Base-by-base conservation (phyloP, 1,140 invertebrate genomes). In the Sesamia nonagrioides region DNA sequence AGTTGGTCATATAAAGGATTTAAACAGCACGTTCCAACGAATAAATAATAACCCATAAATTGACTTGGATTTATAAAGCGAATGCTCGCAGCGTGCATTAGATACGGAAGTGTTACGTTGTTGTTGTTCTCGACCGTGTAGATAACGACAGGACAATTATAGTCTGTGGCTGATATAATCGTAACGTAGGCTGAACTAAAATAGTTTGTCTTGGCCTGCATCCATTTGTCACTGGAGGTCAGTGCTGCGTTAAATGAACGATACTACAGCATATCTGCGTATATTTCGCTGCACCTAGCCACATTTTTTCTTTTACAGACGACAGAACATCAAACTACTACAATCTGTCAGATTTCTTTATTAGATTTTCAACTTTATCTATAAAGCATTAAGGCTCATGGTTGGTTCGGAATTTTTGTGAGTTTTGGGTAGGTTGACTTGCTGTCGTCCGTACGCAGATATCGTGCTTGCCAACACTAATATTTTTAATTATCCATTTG, bases 161-260 rank as follows among this genome's bases (percentile, higher is more conserved):
- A 52, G 48, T 71, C 68, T n/a, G 8, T 35, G 0, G 17, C 45
- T 71, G 68, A 71, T 71, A 52, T 35, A 52, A 52, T 50, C 58
- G 54, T 73, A 63, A 74, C 58, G 37, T 68, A 78, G 60, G 52
- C 27, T 78, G 71, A 56, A 86, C 86, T 72, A 84, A 91, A 88
- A 87, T 89, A 89, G 87, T 81, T 79, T 73, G 27, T 82, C 84
- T 92, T 92, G 89, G 89, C 91, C 79, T 79, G 60, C 74, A 85
- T 90, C 86, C 89, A 91, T 78, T 79, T 78, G 82, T 69, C 81
- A 82, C 75, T 77, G 85, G 84, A 90, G 88, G 87, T 86, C 87
- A 87, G 79, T 76, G 61, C 68, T 79, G 80, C 82, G 75, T 84
- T 85, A 72, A 83, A 84, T 81, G 76, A 66, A 81, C 50, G 21